Conservation (phyloP, 2,797 vertebrate species). For the Loriculus beryllinus region DNA sequence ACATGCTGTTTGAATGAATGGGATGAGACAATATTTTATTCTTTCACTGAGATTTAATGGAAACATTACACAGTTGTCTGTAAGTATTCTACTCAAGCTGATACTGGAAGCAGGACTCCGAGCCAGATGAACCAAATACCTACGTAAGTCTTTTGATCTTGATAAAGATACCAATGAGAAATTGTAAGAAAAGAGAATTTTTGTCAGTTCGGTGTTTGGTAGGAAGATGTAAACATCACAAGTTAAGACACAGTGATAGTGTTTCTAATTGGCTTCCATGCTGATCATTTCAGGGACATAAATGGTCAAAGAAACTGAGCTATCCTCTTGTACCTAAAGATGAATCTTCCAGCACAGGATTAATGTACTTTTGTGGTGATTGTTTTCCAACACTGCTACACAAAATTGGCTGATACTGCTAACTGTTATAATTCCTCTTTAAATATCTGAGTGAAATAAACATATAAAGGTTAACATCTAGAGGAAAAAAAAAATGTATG, state of each 20-base stretch:
- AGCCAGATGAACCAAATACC: background rate
- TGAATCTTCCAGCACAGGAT: background rate
- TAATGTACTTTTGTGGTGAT: background rate
- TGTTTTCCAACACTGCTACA: background rate
- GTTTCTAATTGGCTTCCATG: constrained; percentile 7
- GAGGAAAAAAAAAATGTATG: background rate
- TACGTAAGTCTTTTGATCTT: background rate
- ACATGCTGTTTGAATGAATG: background rate
- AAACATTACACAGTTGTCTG: background rate
- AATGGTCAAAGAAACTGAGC: constrained; percentile 1
- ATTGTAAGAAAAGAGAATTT: background rate
- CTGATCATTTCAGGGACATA: constrained; percentile 7
- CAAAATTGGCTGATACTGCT: background rate
- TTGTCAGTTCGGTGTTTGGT: background rate
- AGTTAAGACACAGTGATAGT: background rate
- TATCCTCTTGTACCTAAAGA: background rate
- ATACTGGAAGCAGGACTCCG: background rate
- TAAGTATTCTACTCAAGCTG: background rate
- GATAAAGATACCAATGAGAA: background rate
- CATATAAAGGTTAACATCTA: background rate
- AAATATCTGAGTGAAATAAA: background rate
- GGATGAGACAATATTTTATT: background rate
- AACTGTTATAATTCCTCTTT: background rate
- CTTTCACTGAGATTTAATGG: background rate
- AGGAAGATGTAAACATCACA: background rate